Evolutionary conservation across 2,797 vertebrate genomes (phyloP).

Genomic region (Sebastes hopkinsi): DNA sequence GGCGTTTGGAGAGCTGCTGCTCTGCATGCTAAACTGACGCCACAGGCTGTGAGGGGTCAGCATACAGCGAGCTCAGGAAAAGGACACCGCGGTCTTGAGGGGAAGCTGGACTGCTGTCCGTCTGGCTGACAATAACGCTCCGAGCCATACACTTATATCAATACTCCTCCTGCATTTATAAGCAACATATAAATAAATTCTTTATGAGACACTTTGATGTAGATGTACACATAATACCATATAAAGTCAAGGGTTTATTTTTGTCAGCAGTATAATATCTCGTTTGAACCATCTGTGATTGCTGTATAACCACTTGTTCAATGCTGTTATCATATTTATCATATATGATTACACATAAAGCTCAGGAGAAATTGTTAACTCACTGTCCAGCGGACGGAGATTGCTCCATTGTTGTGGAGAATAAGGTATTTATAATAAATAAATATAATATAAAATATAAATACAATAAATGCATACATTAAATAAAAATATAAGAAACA

Average conservation of each 20-base stretch:
- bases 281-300: background rate
- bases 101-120: conserved; percentile 20
- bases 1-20: conserved; percentile 65
- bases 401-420: background rate
- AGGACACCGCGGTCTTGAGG: conserved; percentile 13
- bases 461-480: background rate
- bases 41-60: conserved; percentile 60
- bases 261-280: background rate
- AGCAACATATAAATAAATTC: background rate
- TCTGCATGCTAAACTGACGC: conserved; percentile 67
- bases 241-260: background rate
- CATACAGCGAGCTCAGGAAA: conserved; percentile 25
- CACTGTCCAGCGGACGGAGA: background rate
- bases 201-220: background rate
- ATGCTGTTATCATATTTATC: background rate
- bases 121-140: background rate
- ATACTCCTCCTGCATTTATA: background rate
- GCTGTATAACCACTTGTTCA: background rate
- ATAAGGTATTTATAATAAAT: background rate
- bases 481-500: background rate
- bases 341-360: too few relatives aligned
- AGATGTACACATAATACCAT: background rate
- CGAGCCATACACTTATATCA: background rate
- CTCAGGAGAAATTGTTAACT: background rate
- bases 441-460: background rate